Conservation (phyloP, 2,113 vertebrate species). For the Tetrax tetrax region DNA sequence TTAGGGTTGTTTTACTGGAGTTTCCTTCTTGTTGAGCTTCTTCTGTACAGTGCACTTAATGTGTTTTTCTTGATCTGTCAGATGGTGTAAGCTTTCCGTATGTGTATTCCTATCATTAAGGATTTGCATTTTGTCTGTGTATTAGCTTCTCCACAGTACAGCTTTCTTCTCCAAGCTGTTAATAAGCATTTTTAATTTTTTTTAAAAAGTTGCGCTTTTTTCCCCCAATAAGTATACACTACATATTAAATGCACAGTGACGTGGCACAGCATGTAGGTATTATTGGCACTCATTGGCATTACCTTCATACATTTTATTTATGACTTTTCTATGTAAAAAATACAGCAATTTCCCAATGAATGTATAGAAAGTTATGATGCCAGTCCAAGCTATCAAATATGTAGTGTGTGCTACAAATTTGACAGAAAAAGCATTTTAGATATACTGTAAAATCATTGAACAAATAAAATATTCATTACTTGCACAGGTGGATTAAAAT, state of each 20-base stretch:
- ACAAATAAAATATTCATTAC: conserved; percentile 57
- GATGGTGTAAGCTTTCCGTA: background rate
- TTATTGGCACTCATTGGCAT: background rate
- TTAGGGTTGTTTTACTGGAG: background rate
- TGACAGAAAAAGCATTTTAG: background rate
- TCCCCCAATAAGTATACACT: background rate
- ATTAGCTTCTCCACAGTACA: background rate
- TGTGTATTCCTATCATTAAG: background rate
- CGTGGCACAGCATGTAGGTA: background rate
- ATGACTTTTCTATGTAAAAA: background rate
- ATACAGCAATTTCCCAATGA: background rate
- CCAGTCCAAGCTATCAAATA: background rate
- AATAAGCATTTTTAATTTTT: background rate
- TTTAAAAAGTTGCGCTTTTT: background rate
- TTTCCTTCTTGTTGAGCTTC: background rate
- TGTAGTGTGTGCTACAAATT: background rate
- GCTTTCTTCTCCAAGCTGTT: background rate
- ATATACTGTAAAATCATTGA: background rate
- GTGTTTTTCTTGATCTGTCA: background rate
- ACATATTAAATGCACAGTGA: background rate
- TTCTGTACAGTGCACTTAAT: background rate
- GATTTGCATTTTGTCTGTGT: background rate
- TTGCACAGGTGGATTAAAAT: conserved; percentile 59
- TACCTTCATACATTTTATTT: background rate
- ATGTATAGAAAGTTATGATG: background rate